These are phyloP conservation scores for Tethya wilhelma DNA, from an alignment of 37 sponge, comb jelly and placozoan genomes.

Conservation along the genomic window DNA sequence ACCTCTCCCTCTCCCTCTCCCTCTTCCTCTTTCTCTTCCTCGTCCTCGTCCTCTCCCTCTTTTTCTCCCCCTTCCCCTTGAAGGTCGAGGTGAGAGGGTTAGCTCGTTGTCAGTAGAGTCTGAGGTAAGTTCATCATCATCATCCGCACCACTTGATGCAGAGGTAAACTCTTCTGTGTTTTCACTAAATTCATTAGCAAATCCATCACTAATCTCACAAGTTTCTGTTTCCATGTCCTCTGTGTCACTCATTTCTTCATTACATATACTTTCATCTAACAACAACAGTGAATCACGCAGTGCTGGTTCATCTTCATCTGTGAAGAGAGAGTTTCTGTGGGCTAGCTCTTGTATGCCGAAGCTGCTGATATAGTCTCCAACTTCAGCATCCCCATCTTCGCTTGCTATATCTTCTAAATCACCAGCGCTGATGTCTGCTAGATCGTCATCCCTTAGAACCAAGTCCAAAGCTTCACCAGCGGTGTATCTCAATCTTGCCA, in stretches of 20 bases:
- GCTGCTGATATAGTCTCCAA: background rate
- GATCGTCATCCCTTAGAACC: background rate
- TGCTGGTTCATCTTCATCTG: background rate
- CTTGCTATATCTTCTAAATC: background rate
- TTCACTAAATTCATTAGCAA: background rate
- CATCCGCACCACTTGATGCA: background rate
- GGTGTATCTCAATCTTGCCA: background rate
- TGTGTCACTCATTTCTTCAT: background rate
- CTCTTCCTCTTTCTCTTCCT: slow-evolving; percentile 16
- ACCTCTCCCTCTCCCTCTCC: background rate
- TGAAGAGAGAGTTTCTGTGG: too few species aligned
- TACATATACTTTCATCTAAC: background rate
- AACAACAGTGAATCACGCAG: background rate
- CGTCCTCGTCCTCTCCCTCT: slow-evolving; percentile 74
- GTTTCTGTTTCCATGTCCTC: background rate
- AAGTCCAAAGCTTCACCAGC: background rate
- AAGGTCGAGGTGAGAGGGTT: background rate
- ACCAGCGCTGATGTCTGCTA: background rate
- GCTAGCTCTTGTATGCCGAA: background rate
- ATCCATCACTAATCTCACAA: too few species aligned
- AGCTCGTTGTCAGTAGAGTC: too few species aligned
- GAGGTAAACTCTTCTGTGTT: too few species aligned
- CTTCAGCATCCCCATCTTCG: slow-evolving; percentile 1
- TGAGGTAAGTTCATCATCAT: background rate
- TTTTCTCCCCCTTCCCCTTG: background rate